phyloP scores from a whole-genome alignment of 2,797 vertebrate genomes.

The Ctenopoma multispine region DNA sequence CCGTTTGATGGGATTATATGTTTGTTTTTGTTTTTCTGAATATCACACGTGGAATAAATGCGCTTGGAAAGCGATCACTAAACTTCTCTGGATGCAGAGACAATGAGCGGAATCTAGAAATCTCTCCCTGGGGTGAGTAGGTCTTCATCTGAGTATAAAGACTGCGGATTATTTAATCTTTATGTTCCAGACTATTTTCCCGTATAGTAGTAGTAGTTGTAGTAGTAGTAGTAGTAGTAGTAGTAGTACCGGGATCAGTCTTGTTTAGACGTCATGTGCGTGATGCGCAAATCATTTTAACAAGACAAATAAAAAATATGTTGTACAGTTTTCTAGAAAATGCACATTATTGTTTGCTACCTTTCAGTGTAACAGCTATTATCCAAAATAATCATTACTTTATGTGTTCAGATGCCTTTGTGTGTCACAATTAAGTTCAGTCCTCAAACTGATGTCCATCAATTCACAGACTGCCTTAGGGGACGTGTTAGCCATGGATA shows the following conservation, averaged over 20 bases:
- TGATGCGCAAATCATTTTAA: too few relatives aligned
- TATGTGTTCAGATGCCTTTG: neutral
- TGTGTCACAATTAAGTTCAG: neutral
- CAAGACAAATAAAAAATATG: too few relatives aligned
- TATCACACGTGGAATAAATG: neutral
- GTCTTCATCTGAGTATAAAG: neutral
- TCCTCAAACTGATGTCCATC: conserved; percentile 3
- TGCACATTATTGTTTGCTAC: too few relatives aligned
- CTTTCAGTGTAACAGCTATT: too few relatives aligned
- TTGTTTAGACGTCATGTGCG: neutral
- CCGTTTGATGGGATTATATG: neutral
- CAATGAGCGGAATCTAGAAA: conserved; percentile 14
- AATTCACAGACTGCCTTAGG: conserved; percentile 57
- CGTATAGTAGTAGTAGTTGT: neutral
- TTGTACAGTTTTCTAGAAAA: too few relatives aligned
- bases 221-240: too few relatives aligned
- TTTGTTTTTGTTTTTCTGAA: neutral
- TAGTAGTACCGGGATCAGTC: neutral
- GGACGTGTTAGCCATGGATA: conserved; percentile 64
- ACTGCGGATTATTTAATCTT: neutral
- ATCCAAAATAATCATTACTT: too few relatives aligned
- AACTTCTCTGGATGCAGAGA: conserved; percentile 16
- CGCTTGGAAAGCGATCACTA: neutral
- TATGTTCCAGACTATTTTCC: neutral
- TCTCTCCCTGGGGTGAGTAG: conserved; percentile 63